These are phyloP conservation scores for Agrilus mali DNA, from an alignment of 2,888 invertebrate genomes.

Conservation along the genomic window DNA sequence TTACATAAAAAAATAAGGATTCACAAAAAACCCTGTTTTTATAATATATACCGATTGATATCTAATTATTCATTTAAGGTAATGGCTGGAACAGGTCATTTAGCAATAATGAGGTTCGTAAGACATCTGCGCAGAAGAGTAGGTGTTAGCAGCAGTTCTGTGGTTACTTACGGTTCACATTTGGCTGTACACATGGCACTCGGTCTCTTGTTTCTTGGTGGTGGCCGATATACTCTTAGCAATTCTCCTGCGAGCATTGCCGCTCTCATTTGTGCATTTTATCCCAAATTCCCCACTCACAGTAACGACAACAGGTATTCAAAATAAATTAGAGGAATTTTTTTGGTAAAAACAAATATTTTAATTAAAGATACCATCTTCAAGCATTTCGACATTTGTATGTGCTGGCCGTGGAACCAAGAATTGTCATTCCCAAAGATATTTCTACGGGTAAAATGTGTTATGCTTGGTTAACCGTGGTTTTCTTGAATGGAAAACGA, in stretches of 20 bases:
- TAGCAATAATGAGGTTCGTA: conserved; percentile 68
- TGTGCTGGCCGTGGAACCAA: conserved; percentile 83
- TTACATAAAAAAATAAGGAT: no score
- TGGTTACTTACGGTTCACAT: conserved; percentile 82
- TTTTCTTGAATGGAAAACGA: conserved; percentile 30
- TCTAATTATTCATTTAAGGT: conserved; percentile 45
- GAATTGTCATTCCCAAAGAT: conserved; percentile 79
- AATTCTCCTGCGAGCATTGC: conserved; percentile 79
- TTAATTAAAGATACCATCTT: conserved; percentile 68
- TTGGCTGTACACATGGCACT: conserved; percentile 92
- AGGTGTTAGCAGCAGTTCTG: conserved; percentile 51
- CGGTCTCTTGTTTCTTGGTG: conserved; percentile 87
- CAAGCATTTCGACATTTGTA: conserved; percentile 96
- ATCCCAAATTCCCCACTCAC: conserved; percentile 93
- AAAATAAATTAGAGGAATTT: neutral
- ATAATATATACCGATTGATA: no score
- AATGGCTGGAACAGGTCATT: conserved; percentile 91
- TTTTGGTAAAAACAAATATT: neutral
- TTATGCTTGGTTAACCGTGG: conserved; percentile 64
- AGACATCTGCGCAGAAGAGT: conserved; percentile 74
- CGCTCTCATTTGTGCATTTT: conserved; percentile 83
- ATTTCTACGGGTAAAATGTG: conserved; percentile 68
- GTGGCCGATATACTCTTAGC: conserved; percentile 75
- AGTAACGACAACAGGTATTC: conserved; percentile 85
- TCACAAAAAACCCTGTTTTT: no score